These are phyloP conservation scores for Lepilemur septentrionalis DNA, from an alignment of 2,797 vertebrate species.

Conservation along the genomic window DNA sequence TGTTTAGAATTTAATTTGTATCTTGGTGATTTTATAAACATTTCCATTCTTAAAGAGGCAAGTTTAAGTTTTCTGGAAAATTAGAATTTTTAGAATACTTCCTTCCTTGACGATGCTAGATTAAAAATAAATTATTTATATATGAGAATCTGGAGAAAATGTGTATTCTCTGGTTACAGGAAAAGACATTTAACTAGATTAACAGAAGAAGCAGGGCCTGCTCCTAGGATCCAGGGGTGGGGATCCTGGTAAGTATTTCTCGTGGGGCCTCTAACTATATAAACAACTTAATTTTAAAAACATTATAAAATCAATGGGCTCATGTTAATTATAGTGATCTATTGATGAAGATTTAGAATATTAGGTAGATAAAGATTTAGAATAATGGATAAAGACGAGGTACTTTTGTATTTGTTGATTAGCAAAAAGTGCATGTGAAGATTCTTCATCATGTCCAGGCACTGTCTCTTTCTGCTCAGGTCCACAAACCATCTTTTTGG, in stretches of 20 bases:
- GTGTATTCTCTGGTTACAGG: background rate
- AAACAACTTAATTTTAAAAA: background rate
- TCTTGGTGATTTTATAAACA: conserved; percentile 9
- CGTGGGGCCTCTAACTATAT: background rate
- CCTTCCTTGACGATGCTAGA: background rate
- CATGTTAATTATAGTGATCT: background rate
- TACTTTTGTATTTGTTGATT: background rate
- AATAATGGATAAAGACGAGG: background rate
- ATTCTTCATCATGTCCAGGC: background rate
- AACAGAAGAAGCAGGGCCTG: background rate
- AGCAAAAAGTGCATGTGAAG: background rate
- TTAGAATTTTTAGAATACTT: conserved; percentile 22
- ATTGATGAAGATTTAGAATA: background rate
- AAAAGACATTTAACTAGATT: conserved; percentile 3
- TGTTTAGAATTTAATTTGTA: background rate
- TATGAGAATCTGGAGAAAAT: background rate
- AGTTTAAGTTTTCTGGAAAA: background rate
- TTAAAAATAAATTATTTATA: conserved; percentile 14
- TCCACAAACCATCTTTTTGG: background rate
- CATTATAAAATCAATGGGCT: background rate
- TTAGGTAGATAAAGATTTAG: background rate
- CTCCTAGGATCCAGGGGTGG: background rate
- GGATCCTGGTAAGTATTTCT: background rate
- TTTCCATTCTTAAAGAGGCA: background rate
- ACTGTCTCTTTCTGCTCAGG: background rate